Evolutionary conservation across 2,113 vertebrate genomes (phyloP), one percentile per base, ranked within the genome.

Genomic region (Cettia cetti): DNA sequence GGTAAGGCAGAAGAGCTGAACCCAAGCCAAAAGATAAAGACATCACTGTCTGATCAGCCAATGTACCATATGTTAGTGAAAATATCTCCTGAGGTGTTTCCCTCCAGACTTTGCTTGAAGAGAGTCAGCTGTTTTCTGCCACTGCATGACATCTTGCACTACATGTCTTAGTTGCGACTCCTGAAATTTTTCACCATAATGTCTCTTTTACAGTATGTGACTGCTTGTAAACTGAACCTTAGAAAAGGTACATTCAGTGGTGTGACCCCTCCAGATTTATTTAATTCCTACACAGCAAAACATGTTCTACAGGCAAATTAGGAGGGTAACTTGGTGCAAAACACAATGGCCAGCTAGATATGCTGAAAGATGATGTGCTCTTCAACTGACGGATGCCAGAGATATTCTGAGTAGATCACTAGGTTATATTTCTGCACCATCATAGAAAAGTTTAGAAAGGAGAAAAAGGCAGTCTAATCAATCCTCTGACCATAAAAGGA

Each of bases 1-100:
- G n/a, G 37, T 72, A 69, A 82, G n/a, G 45, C 53, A 74, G 22
- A 90, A 65, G 33, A 90, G 45, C 45, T 86, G 63, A 94, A 53
- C 40, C 13, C 28, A 71, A 59, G 44, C 56, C 69, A 88, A 64
- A 90, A 83, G 79, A 90, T 63, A 80, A 76, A 75, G 47, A 52
- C 17, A 6, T 35, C 14, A 4, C 33, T 53, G 18, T 54, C 78
- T 90, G 49, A 93, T 92, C 49, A 56, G 78, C 56, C 52, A 82
- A 11, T 19, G 35, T 42, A 54, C 57, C 39, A 33, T 33, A 53
- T 35, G 27, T 15, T 82, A 27, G 60, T 59, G 65, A 69, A 47
- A 85, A 70, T 19, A 50, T 60, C 74, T 89, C 74, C 17, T 40
- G 47, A 84, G 52, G 63, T 1, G 2, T 61, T 74, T 37, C 26